phyloP scores from a whole-genome alignment of 2,888 invertebrate genomes.

The Sclerodermus sp. region DNA sequence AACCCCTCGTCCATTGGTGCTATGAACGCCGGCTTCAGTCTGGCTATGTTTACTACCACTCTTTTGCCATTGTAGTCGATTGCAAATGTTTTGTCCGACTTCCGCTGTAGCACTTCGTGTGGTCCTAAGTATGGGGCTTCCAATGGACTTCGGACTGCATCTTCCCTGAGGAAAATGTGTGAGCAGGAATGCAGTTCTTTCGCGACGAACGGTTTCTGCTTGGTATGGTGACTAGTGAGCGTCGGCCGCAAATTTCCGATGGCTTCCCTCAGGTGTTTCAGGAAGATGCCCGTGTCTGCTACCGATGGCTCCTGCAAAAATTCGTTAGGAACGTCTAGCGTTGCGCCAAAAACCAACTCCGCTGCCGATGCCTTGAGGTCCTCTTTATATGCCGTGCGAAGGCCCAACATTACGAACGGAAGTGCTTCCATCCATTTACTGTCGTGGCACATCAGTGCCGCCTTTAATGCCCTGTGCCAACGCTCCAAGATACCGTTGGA shows the following conservation, averaged over 20 bases:
- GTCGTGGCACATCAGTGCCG: constrained; percentile 23
- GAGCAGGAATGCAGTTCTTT: constrained; percentile 11
- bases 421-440: constrained; percentile 20
- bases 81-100: too few relatives aligned
- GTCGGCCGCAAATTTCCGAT: constrained; percentile 10
- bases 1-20: too few relatives aligned
- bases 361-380: constrained; percentile 16
- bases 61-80: too few relatives aligned
- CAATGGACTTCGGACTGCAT: constrained; percentile 7
- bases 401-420: constrained; percentile 25
- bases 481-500: constrained; percentile 32
- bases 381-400: constrained; percentile 13
- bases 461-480: constrained; percentile 35
- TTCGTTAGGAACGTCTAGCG: constrained; percentile 20
- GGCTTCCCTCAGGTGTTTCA: constrained; percentile 10
- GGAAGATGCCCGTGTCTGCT: constrained; percentile 11
- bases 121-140: constrained; percentile 14
- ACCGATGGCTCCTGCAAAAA: constrained; percentile 1
- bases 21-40: too few relatives aligned
- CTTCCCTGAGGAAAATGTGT: constrained; percentile 12
- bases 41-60: too few relatives aligned
- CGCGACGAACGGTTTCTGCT: constrained; percentile 5
- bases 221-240: constrained; percentile 12
- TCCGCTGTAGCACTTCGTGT: constrained; percentile 7
- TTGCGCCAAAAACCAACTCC: constrained; percentile 22